phyloP scores from a whole-genome alignment of 1,140 invertebrate genomes.

The Anastrepha obliqua region DNA sequence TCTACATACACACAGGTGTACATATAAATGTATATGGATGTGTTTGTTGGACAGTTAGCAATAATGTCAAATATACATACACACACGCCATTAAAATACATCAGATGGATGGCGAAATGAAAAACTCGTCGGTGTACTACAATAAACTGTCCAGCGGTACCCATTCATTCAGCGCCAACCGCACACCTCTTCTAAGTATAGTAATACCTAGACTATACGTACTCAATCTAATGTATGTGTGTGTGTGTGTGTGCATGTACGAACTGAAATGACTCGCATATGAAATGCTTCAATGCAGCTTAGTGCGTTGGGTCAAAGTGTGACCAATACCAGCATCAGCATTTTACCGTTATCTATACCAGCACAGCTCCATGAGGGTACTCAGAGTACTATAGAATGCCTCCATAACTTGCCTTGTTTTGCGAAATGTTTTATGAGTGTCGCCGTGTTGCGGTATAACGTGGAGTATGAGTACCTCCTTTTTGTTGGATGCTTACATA shows the following conservation, averaged over 20 bases:
- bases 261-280: neutral
- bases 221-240: neutral
- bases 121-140: neutral
- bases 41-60: constrained; percentile 23
- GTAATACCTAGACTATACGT: neutral
- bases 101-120: constrained; percentile 28
- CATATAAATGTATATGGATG: neutral
- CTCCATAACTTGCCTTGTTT: neutral
- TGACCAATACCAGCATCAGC: constrained; percentile 5
- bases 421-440: neutral
- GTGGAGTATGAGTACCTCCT: neutral
- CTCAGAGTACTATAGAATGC: neutral
- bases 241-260: neutral
- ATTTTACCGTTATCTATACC: constrained; percentile 42
- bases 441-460: neutral
- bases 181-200: neutral
- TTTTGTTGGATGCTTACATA: neutral
- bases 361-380: neutral
- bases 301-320: neutral
- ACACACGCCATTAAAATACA: constrained; percentile 40
- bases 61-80: constrained; percentile 8
- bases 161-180: neutral
- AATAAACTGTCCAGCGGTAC: neutral
- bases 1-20: neutral
- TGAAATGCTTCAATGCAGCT: constrained; percentile 29